Percentiles rank a stretch among this genome's conserved stretches.
phyloP scores from a whole-genome alignment of 2,888 invertebrate species.

The Portevinia maculata region DNA sequence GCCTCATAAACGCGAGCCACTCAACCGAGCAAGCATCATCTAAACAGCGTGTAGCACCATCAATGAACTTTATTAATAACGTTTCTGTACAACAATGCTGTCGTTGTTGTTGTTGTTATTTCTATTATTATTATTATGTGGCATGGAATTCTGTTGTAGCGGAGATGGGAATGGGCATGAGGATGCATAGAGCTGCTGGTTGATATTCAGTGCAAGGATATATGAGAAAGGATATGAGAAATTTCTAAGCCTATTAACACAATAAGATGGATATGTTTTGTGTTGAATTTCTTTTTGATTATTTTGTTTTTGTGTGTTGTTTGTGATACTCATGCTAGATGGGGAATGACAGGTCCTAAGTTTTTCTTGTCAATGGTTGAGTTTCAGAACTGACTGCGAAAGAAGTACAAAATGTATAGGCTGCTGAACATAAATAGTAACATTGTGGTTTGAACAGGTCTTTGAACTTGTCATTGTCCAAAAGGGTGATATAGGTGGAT shows the following conservation, averaged over 20 bases:
- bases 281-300: constrained; percentile 46
- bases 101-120: constrained; percentile 38
- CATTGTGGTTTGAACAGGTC: constrained; percentile 12
- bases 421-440: constrained; percentile 40
- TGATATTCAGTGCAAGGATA: constrained; percentile 32
- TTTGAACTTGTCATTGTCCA: constrained; percentile 23
- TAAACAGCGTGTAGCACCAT: constrained; percentile 74
- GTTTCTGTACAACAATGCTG: constrained; percentile 55
- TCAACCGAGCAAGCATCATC: constrained; percentile 73
- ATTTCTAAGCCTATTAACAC: constrained; percentile 73
- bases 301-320: constrained; percentile 14
- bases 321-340: constrained; percentile 29
- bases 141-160: constrained; percentile 1
- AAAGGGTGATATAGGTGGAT: no score
- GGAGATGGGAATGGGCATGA: not conserved
- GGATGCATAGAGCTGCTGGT: constrained; percentile 18
- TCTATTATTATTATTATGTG: constrained; percentile 7
- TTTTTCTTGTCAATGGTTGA: constrained; percentile 41
- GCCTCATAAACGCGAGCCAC: constrained; percentile 74
- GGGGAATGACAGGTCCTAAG: constrained; percentile 49
- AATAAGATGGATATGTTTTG: constrained; percentile 71
- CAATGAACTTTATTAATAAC: constrained; percentile 74
- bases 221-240: constrained; percentile 68
- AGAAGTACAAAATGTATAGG: constrained; percentile 31
- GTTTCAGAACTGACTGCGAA: constrained; percentile 31